A percentile compares a stretch with the other conserved stretches of the same genome.
These are phyloP conservation scores for Tortrix viridana DNA, from an alignment of 2,888 invertebrate genomes.

Conservation along the genomic window DNA sequence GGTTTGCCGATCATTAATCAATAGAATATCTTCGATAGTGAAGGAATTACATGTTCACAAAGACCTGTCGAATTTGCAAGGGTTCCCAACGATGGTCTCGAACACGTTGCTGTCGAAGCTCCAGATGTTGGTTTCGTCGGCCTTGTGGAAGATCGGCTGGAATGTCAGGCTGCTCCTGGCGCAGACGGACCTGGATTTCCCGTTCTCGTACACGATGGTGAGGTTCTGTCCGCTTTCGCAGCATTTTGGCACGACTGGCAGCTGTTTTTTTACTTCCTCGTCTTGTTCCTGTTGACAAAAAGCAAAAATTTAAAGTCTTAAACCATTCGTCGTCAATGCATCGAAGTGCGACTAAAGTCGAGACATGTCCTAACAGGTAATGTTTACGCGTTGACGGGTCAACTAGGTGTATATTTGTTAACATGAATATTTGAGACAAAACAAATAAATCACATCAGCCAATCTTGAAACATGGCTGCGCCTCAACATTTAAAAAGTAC, in stretches of 20 bases:
- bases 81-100: conserved; percentile 83
- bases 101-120: conserved; percentile 75
- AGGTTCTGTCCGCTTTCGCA: conserved; percentile 80
- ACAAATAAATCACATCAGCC: too few relatives aligned
- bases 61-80: conserved; percentile 82
- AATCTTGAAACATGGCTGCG: too few relatives aligned
- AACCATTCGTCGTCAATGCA: too few relatives aligned
- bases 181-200: conserved; percentile 62
- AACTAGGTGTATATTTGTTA: too few relatives aligned
- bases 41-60: conserved; percentile 39
- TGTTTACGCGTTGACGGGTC: too few relatives aligned
- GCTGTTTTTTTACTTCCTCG: conserved; percentile 66
- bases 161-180: conserved; percentile 69
- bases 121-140: conserved; percentile 78
- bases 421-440: too few relatives aligned
- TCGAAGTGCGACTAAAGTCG: too few relatives aligned
- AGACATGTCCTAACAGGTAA: too few relatives aligned
- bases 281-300: conserved; percentile 48
- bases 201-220: conserved; percentile 60
- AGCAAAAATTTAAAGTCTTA: conserved; percentile 37
- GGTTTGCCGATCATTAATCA: too few relatives aligned
- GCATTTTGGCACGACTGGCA: conserved; percentile 80
- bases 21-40: background rate
- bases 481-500: too few relatives aligned
- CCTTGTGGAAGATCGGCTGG: conserved; percentile 80